Evolutionary conservation across 2,888 invertebrate species (phyloP).

Genomic region (Bugulina stolonifera): DNA sequence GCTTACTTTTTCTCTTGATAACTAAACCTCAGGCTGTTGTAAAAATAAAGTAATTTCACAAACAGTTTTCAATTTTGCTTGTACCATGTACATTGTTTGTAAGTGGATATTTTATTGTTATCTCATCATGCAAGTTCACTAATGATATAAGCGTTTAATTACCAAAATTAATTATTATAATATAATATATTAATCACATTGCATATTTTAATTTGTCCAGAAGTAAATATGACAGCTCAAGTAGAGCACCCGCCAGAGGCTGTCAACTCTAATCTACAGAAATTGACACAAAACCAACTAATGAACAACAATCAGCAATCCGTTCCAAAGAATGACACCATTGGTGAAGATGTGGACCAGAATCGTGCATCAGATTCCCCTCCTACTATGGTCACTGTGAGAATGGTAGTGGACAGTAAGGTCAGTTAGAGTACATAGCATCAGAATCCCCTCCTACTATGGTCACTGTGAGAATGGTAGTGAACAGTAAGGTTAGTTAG

Average conservation of each 20-base stretch:
- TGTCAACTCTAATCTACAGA: not conserved
- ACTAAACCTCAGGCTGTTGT: too few relatives aligned
- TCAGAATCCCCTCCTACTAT: not conserved
- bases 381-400: constrained; percentile 7
- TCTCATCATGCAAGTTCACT: too few relatives aligned
- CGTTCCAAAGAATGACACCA: not conserved
- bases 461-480: constrained; percentile 7
- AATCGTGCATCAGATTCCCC: not conserved
- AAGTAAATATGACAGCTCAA: constrained; percentile 19
- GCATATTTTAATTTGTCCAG: too few relatives aligned
- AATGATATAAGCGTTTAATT: too few relatives aligned
- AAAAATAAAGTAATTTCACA: too few relatives aligned
- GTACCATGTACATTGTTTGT: too few relatives aligned
- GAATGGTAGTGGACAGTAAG: constrained; percentile 18
- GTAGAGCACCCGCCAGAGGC: not conserved
- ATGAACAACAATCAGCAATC: too few relatives aligned
- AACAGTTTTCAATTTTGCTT: too few relatives aligned
- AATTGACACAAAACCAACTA: not conserved
- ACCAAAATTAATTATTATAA: too few relatives aligned
- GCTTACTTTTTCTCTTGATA: too few relatives aligned
- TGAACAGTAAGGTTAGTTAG: constrained; percentile 18
- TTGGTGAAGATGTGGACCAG: not conserved
- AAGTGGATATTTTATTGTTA: too few relatives aligned
- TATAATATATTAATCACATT: too few relatives aligned
- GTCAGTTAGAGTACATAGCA: not conserved